These are phyloP conservation scores for Amblyjoppa proteus DNA, from an alignment of 2,888 invertebrate species.

Conservation along the genomic window DNA sequence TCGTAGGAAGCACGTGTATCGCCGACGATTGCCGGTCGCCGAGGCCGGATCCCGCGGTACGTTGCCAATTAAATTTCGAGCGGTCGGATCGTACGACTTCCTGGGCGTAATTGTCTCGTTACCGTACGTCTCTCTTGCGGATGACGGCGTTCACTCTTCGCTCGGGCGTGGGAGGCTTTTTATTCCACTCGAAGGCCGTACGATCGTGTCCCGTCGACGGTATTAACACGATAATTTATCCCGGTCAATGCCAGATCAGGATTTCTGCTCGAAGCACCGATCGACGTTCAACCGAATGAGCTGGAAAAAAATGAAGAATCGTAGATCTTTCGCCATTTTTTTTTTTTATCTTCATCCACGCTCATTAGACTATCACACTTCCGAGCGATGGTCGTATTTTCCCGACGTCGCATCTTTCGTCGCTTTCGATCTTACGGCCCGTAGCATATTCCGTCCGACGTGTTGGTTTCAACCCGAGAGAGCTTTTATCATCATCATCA, in stretches of 20 bases:
- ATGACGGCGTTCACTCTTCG: conserved; percentile 50
- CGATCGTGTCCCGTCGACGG: conserved; percentile 26
- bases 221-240: conserved; percentile 34
- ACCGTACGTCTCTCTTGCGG: conserved; percentile 51
- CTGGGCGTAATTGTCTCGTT: conserved; percentile 76
- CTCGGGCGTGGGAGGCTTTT: conserved; percentile 69
- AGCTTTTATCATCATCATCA: conserved; percentile 61
- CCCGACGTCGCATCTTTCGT: conserved; percentile 7
- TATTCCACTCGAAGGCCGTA: conserved; percentile 71
- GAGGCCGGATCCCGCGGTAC: conserved; percentile 67
- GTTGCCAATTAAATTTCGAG: conserved; percentile 75
- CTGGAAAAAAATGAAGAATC: neutral
- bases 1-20: conserved; percentile 24
- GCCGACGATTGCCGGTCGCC: conserved; percentile 50
- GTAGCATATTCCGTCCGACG: conserved; percentile 1
- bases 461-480: conserved; percentile 40
- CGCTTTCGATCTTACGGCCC: conserved; percentile 14
- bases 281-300: neutral
- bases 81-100: conserved; percentile 73
- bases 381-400: neutral
- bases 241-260: conserved; percentile 38
- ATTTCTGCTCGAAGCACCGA: conserved; percentile 14
- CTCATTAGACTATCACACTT: neutral
- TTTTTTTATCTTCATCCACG: neutral
- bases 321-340: neutral